Conservation (phyloP, 2,888 invertebrate genomes). For the Folsomia manolachei region DNA sequence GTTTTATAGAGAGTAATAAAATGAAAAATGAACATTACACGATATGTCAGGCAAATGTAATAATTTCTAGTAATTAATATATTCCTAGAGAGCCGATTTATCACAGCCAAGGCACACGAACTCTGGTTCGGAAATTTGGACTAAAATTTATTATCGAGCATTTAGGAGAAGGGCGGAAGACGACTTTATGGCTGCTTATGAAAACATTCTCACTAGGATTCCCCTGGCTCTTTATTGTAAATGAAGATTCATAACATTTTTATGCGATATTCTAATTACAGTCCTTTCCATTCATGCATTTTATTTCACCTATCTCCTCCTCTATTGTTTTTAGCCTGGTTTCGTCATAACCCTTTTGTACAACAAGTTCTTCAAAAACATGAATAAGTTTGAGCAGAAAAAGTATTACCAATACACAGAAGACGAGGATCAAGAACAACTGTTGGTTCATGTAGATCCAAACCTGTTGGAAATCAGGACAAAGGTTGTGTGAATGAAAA, state of each 20-base stretch:
- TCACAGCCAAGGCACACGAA: constrained; percentile 37
- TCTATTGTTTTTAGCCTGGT: constrained; percentile 32
- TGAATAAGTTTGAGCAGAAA: constrained; percentile 31
- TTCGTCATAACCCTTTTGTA: constrained; percentile 39
- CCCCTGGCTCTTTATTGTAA: constrained; percentile 41
- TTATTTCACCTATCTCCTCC: neutral
- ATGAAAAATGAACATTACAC: neutral
- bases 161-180: constrained; percentile 41
- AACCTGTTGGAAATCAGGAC: neutral
- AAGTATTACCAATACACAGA: constrained; percentile 36
- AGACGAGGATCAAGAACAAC: constrained; percentile 22
- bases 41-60: neutral
- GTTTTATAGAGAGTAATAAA: constrained; percentile 39
- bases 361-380: constrained; percentile 42
- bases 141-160: constrained; percentile 43
- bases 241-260: too few relatives aligned
- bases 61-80: constrained; percentile 4
- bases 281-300: neutral
- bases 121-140: constrained; percentile 40
- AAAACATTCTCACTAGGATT: constrained; percentile 43
- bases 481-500: constrained; percentile 10
- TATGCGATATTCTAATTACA: too few relatives aligned
- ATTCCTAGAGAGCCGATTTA: constrained; percentile 43
- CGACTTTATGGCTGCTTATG: constrained; percentile 42
- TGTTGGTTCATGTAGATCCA: constrained; percentile 15